Percentiles rank a stretch among this genome's conserved stretches.
Evolutionary conservation across 1,140 invertebrate species (phyloP).

Genomic region (Cydia strobilella): DNA sequence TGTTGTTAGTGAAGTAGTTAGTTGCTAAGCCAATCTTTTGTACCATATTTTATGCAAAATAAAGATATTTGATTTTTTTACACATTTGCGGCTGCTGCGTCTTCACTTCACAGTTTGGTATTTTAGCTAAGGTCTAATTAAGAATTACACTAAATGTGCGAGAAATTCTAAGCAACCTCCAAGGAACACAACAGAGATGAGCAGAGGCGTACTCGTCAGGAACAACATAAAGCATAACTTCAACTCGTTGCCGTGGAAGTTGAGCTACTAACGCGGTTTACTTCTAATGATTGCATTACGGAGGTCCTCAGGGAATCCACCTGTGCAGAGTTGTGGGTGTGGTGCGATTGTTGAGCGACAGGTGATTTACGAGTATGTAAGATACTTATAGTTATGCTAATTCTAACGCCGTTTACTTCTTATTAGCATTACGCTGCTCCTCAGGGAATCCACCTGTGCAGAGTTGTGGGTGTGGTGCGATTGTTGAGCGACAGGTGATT

Average conservation of each 20-base stretch:
- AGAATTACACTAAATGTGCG: background rate
- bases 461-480: background rate
- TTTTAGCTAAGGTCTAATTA: background rate
- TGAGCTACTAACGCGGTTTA: constrained; percentile 30
- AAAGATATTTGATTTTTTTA: no score
- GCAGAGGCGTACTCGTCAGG: background rate
- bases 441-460: constrained; percentile 12
- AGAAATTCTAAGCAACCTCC: background rate
- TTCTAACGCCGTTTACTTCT: constrained; percentile 31
- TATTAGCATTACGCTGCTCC: constrained; percentile 26
- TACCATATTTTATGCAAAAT: no score
- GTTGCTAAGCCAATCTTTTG: no score
- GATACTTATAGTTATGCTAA: no score
- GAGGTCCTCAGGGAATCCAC: constrained; percentile 12
- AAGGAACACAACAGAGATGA: background rate
- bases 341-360: background rate
- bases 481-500: background rate
- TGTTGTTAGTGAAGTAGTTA: no score
- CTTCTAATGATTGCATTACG: constrained; percentile 31
- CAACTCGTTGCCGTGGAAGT: constrained; percentile 5
- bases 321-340: constrained; percentile 4
- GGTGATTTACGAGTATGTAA: no score
- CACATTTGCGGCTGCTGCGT: no score
- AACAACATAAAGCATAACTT: constrained; percentile 18
- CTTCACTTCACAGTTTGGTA: no score